Evolutionary conservation across 1,140 invertebrate species (phyloP).

Genomic region (Lordiphosa collinella): DNA sequence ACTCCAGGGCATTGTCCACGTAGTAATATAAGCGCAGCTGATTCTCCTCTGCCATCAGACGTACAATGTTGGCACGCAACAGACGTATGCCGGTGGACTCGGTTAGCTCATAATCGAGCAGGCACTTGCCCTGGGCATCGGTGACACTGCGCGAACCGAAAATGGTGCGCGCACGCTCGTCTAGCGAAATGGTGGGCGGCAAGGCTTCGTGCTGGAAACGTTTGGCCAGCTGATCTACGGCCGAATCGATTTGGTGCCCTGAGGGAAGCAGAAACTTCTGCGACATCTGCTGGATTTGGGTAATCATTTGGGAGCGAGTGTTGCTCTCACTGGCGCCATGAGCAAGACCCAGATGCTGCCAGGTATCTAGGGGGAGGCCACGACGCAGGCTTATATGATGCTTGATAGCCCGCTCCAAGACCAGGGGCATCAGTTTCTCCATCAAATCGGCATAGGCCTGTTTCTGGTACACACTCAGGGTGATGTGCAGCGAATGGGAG

Average conservation of each 20-base stretch:
- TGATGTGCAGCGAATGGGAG: constrained; percentile 94
- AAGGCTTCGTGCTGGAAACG: constrained; percentile 92
- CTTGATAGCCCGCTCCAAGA: constrained; percentile 86
- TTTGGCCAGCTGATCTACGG: constrained; percentile 91
- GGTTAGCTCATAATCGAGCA: constrained; percentile 84
- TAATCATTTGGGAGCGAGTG: constrained; percentile 82
- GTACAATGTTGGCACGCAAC: constrained; percentile 85
- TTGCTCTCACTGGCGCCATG: constrained; percentile 81
- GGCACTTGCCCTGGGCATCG: constrained; percentile 83
- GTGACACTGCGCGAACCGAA: constrained; percentile 86
- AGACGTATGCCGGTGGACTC: constrained; percentile 86
- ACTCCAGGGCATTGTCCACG: constrained; percentile 87
- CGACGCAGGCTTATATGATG: constrained; percentile 87
- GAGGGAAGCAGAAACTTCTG: constrained; percentile 26
- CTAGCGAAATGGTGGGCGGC: constrained; percentile 87
- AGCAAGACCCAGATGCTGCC: constrained; percentile 86
- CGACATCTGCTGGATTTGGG: constrained; percentile 81
- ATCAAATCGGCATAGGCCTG: constrained; percentile 94
- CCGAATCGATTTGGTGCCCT: constrained; percentile 88
- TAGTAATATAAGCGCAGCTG: constrained; percentile 87
- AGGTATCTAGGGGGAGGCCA: constrained; percentile 90
- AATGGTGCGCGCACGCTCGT: constrained; percentile 85
- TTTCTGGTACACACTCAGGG: constrained; percentile 94
- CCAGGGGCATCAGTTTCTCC: constrained; percentile 88
- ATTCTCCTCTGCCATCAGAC: constrained; percentile 85